These are phyloP conservation scores for Elgaria multicarinata DNA, from an alignment of 2,113 vertebrate species.

Conservation along the genomic window DNA sequence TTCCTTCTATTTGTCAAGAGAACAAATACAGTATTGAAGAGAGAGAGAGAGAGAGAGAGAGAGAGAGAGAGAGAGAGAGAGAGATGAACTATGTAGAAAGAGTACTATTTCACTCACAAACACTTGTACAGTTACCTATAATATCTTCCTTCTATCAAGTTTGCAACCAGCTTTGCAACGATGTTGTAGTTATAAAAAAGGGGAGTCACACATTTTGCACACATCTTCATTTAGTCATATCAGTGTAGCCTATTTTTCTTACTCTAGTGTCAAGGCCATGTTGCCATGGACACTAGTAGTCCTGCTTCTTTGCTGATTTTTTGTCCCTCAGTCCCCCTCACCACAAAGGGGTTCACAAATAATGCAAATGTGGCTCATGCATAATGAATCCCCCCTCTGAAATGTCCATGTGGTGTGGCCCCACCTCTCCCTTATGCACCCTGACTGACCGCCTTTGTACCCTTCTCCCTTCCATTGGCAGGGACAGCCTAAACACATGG, in stretches of 20 bases:
- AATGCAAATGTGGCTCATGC: too few species aligned
- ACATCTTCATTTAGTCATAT: neutral
- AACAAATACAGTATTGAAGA: conserved; percentile 32
- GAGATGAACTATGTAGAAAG: neutral
- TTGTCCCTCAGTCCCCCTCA: too few species aligned
- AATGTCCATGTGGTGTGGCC: too few species aligned
- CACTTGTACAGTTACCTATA: neutral
- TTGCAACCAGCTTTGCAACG: neutral
- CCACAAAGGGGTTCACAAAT: too few species aligned
- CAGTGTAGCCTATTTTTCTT: neutral
- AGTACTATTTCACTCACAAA: neutral
- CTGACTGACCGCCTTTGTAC: too few species aligned
- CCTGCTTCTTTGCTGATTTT: too few species aligned
- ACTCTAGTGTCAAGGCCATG: too few species aligned
- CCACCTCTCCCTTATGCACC: too few species aligned
- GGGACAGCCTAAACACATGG: too few species aligned
- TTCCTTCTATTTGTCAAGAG: conserved; percentile 37
- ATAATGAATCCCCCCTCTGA: too few species aligned
- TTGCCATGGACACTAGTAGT: too few species aligned
- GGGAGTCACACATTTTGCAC: neutral
- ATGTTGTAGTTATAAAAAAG: conserved; percentile 15
- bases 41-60: neutral
- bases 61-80: neutral
- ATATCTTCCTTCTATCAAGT: neutral
- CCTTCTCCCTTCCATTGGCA: too few species aligned